These are phyloP conservation scores for Shinisaurus crocodilurus DNA, from an alignment of 2,113 vertebrate genomes.

Conservation along the genomic window DNA sequence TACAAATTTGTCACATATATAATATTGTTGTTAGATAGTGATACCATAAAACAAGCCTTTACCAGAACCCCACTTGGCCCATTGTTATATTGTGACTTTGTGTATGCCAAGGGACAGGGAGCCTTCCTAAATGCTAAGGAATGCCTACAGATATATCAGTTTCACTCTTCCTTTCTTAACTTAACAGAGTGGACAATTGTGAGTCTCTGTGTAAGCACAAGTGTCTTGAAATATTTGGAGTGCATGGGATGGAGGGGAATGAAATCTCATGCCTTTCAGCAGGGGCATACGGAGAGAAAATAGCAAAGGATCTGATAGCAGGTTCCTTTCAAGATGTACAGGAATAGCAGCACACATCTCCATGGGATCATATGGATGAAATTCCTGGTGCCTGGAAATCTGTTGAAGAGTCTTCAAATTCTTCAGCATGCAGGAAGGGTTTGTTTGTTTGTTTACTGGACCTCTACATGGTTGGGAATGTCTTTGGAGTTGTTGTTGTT, in stretches of 20 bases:
- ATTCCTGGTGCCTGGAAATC: slow-evolving; percentile 59
- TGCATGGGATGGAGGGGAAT: slow-evolving; percentile 35
- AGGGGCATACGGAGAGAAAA: slow-evolving; percentile 66
- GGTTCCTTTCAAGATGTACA: slow-evolving; percentile 74
- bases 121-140: neutral
- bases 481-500: slow-evolving; percentile 33
- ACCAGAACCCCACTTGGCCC: accelerated
- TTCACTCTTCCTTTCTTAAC: neutral
- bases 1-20: neutral
- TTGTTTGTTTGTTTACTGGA: slow-evolving; percentile 36
- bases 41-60: neutral
- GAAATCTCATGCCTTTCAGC: slow-evolving; percentile 71
- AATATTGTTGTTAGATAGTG: neutral
- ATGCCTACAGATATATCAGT: neutral
- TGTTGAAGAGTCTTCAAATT: slow-evolving; percentile 49
- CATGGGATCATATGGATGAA: slow-evolving; percentile 57
- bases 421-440: slow-evolving; percentile 30
- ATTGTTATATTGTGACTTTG: neutral
- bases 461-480: slow-evolving; percentile 22
- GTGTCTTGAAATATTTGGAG: slow-evolving; percentile 59
- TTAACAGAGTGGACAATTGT: neutral
- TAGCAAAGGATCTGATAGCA: slow-evolving; percentile 76
- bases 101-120: neutral
- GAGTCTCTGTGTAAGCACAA: slow-evolving; percentile 44
- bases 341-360: slow-evolving; percentile 73